These are phyloP conservation scores for Drosophila eugracilis DNA, from an alignment of 1,140 invertebrate genomes.

Conservation along the genomic window DNA sequence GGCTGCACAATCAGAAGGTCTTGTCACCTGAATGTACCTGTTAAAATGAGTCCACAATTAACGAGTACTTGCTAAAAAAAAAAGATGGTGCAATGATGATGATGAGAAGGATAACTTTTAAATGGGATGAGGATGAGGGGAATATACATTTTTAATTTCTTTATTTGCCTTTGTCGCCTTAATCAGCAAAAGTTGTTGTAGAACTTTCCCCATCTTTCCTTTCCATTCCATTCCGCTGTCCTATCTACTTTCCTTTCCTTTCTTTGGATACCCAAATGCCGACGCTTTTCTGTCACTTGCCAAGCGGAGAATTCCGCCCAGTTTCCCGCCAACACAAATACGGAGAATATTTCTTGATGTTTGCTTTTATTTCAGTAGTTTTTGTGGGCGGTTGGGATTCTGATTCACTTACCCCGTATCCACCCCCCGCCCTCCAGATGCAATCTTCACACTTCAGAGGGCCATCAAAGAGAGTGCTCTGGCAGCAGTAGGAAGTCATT, in stretches of 20 bases:
- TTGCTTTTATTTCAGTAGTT: slow-evolving; percentile 49
- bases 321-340: slow-evolving; percentile 45
- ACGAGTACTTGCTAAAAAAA: slow-evolving; percentile 4
- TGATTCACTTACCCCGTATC: not conserved
- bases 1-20: slow-evolving; percentile 28
- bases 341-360: slow-evolving; percentile 47
- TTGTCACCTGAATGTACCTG: slow-evolving; percentile 12
- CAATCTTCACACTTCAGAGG: slow-evolving; percentile 36
- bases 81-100: slow-evolving; percentile 14
- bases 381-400: slow-evolving; percentile 8
- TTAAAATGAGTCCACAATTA: slow-evolving; percentile 16
- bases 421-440: slow-evolving; percentile 4
- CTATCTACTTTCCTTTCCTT: slow-evolving; percentile 24
- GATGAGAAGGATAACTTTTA: slow-evolving; percentile 4
- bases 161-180: slow-evolving; percentile 50
- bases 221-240: not conserved
- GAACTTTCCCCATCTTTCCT: slow-evolving; percentile 28
- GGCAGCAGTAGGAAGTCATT: slow-evolving; percentile 14
- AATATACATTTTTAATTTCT: slow-evolving; percentile 45
- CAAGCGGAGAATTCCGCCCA: slow-evolving; percentile 26
- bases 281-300: slow-evolving; percentile 16
- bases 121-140: not conserved
- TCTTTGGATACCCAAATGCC: slow-evolving; percentile 21
- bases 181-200: slow-evolving; percentile 52
- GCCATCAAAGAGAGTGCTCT: slow-evolving; percentile 38